Evolutionary conservation across 2,113 vertebrate genomes (phyloP), one percentile per base, ranked within the genome.

Genomic region (Benitochromis conjunctus): DNA sequence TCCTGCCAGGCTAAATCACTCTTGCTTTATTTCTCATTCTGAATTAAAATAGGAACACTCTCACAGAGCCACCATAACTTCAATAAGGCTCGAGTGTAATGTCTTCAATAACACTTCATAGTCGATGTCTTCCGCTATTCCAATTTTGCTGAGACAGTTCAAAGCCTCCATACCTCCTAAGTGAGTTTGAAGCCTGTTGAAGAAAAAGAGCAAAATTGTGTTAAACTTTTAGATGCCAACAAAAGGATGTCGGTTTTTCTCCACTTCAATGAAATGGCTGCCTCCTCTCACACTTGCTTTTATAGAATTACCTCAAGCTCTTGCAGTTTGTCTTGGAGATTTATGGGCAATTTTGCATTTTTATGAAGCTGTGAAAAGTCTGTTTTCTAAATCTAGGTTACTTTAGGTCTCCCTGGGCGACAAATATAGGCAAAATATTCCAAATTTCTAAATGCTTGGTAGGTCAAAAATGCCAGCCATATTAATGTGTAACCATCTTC

Each of bases 11-110:
- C 90, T 85, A 54, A 88, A 90, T 93, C 85, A 81, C 19, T 91
- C 84, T 79, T 43, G 41, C 88, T 84, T 77, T 69, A 46, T 87
- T 85, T 64, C 62, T 91, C 86, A 84, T 88, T 88, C 80, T 86
- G 69, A 93, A 89, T 90, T 80, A 88, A 94, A 94, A 91, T 88
- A 91, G 83, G 91, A 90, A 86, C 81, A 38, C 81, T 88, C 77
- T 85, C 24, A 48, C 85, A 81, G 83, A 88, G 88, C 66, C 66
- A 38, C 78, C 71, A 74, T 89, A 90, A 92, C 85, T 87, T 83
- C 41, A 85, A 57, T 87, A 83, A 86, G 38, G 78, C 64, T 85
- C 43, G 24, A 82, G 76, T 82, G 53, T 88, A 91, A 91, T 86
- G 81, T 87, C 66, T 90, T 82, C 86, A 89, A 84, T 93, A 85